Conservation (phyloP, 2,888 invertebrate genomes). For the Caradrina kadenii region DNA sequence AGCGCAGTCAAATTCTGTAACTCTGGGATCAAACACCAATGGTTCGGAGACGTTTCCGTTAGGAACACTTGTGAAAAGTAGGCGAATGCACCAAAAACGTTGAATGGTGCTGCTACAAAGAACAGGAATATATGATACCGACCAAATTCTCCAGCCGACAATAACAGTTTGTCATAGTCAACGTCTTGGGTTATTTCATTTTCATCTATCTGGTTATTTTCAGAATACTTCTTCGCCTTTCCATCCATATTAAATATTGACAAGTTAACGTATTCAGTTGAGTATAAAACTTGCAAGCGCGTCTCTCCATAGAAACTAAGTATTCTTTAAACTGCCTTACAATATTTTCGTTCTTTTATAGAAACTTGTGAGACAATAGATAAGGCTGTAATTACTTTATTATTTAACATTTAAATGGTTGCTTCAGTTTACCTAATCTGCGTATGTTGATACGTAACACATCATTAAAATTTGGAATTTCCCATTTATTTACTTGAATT, state of each 20-base stretch:
- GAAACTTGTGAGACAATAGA: constrained; percentile 32
- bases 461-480: constrained; percentile 18
- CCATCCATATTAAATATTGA: constrained; percentile 29
- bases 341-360: constrained; percentile 30
- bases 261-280: not conserved
- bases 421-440: constrained; percentile 3
- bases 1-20: constrained; percentile 73
- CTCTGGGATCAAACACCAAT: constrained; percentile 82
- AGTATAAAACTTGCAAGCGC: not conserved
- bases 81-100: constrained; percentile 75
- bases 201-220: not conserved
- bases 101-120: constrained; percentile 76
- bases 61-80: constrained; percentile 80
- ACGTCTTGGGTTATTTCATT: constrained; percentile 44
- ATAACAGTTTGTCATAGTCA: constrained; percentile 76
- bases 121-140: constrained; percentile 76
- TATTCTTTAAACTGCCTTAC: constrained; percentile 22
- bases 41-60: constrained; percentile 78
- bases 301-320: constrained; percentile 6
- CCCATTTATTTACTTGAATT: not conserved
- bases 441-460: not conserved
- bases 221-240: not conserved
- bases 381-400: constrained; percentile 25
- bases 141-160: constrained; percentile 80
- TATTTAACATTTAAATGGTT: constrained; percentile 29